Conservation (phyloP, 2,888 invertebrate genomes). For the Heliconius charithonia region DNA sequence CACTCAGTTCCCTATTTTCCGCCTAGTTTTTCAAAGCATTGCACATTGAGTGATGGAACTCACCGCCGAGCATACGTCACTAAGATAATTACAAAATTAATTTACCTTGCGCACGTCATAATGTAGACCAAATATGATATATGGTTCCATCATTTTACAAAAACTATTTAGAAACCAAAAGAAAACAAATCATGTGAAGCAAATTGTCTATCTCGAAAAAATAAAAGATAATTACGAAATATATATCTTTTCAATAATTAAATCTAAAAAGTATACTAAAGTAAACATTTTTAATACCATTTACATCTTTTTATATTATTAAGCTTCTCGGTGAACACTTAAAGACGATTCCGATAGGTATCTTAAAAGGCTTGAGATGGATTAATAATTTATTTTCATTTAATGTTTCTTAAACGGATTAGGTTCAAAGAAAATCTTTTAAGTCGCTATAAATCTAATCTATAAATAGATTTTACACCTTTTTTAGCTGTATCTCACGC, state of each 20-base stretch:
- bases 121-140: neutral
- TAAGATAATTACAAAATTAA: no score
- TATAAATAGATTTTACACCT: no score
- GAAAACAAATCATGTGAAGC: neutral
- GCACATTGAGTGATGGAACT: no score
- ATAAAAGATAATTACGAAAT: neutral
- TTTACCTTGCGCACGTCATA: no score
- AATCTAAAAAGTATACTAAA: neutral
- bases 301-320: neutral
- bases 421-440: neutral
- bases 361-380: neutral
- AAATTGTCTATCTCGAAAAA: neutral
- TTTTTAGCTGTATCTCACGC: no score
- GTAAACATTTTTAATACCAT: neutral
- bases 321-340: neutral
- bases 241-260: neutral
- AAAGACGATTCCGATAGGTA: neutral
- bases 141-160: neutral
- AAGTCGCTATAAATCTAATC: neutral
- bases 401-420: slow-evolving; percentile 2
- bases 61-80: no score
- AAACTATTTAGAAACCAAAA: neutral
- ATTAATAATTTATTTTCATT: neutral
- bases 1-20: no score
- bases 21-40: no score